A percentile compares a stretch with the other conserved stretches of the same genome.
phyloP scores from a whole-genome alignment of 1,140 invertebrate species.

The Heliothis virescens region DNA sequence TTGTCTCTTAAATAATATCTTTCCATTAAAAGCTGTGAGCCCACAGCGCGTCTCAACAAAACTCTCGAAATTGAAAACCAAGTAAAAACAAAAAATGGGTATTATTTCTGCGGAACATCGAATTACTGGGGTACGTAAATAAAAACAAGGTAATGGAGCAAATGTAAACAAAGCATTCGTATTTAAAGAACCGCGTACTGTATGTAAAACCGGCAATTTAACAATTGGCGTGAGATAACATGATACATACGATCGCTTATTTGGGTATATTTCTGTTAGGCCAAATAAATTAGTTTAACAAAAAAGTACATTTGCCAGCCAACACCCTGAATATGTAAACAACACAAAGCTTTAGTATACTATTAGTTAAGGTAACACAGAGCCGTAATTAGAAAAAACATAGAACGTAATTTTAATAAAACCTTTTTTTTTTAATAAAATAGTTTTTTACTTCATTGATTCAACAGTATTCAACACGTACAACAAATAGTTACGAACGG shows the following conservation, averaged over 20 bases:
- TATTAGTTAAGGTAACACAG: too few species aligned
- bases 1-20: conserved; percentile 30
- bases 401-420: too few species aligned
- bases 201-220: too few species aligned
- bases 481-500: background rate
- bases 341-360: background rate
- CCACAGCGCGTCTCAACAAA: background rate
- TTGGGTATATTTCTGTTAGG: too few species aligned
- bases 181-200: background rate
- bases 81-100: background rate
- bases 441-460: too few species aligned
- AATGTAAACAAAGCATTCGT: background rate
- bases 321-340: background rate
- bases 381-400: too few species aligned
- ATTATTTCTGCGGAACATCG: background rate
- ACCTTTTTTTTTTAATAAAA: too few species aligned
- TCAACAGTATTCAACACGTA: too few species aligned
- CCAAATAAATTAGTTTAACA: background rate
- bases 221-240: too few species aligned
- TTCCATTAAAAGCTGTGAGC: conserved; percentile 28
- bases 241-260: too few species aligned
- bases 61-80: background rate
- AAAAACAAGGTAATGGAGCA: background rate
- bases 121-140: background rate
- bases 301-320: background rate